Evolutionary conservation across 2,888 invertebrate genomes (phyloP).

Genomic region (Phorcus lineatus): DNA sequence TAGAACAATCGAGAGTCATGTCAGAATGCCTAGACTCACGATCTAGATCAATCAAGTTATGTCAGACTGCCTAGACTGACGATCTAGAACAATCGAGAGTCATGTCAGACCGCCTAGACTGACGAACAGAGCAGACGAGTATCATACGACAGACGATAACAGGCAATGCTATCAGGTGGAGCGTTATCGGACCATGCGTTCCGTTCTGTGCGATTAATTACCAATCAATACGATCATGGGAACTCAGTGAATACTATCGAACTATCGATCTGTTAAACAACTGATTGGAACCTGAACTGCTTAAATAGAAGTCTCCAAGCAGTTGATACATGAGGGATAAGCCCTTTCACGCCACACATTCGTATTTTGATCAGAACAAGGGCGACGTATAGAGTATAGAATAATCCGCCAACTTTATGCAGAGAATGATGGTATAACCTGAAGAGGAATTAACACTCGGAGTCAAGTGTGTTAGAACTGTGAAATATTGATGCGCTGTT

Average conservation of each 20-base stretch:
- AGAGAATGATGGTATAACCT: too few relatives aligned
- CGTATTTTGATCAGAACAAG: background rate
- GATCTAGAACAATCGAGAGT: too few relatives aligned
- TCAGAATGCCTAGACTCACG: too few relatives aligned
- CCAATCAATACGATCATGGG: background rate
- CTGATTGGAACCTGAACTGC: constrained; percentile 7
- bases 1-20: too few relatives aligned
- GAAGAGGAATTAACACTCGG: too few relatives aligned
- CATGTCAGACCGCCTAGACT: too few relatives aligned
- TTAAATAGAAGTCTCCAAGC: background rate
- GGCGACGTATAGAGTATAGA: background rate
- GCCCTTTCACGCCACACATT: background rate
- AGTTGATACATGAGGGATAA: background rate
- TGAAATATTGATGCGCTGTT: constrained; percentile 2
- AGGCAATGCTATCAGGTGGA: too few relatives aligned
- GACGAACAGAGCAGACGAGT: too few relatives aligned
- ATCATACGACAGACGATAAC: too few relatives aligned
- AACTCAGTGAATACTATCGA: constrained; percentile 3
- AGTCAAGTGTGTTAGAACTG: background rate
- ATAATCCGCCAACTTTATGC: background rate
- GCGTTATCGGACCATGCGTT: background rate
- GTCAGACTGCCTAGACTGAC: too few relatives aligned
- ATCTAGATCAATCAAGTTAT: too few relatives aligned
- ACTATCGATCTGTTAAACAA: constrained; percentile 2
- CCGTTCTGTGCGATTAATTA: constrained; percentile 9